Evolutionary conservation across 2,113 vertebrate genomes (phyloP), one percentile per base, ranked within the genome.

Genomic region (Sceloporus tristichus): DNA sequence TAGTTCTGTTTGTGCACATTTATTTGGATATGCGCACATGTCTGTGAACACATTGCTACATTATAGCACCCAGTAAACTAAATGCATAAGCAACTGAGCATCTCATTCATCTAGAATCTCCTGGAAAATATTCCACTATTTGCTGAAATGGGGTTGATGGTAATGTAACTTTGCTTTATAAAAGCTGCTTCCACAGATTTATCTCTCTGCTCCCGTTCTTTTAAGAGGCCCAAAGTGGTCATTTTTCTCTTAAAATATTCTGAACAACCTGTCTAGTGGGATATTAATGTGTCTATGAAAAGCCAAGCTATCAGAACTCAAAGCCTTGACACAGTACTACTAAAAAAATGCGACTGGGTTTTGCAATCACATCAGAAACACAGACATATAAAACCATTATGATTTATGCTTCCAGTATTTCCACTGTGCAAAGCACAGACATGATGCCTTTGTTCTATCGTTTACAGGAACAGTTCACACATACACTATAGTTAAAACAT

Each of bases 361-460:
- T 87, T 87, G 70, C 82, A 34, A 85, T 0, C 84, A 23, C 23
- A 85, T 40, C 40, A 91, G 25, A 79, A 88, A 62, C 79, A 92
- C 4, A 92, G 84, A 25, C 53, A 84, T 0, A 0, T 85, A 86
- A 90, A 91, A 42, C 9, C 0, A 2, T 19, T 14, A 87, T 85
- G 42, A 86, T 16, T 89, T 89, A 86, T 85, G 71, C 79, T 82
- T 68, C 85, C 84, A 85, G 79, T 76, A 77, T 86, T 74, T 91
- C 86, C 90, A 86, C 62, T 84, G 56, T 16, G 1, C 21, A 84
- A 92, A 83, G 84, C 25, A 74, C 10, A 90, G n/a, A 79, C 77
- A 83, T 8, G 54, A 66, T 81, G 83, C 88, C 79, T 84, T 88
- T 18, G 71, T 23, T 54, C 40, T 48, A 62, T 85, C 80, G 34